Evolutionary conservation across 2,113 vertebrate species (phyloP), one percentile per base, ranked within the genome.

Genomic region (Choloepus hoffmanni): DNA sequence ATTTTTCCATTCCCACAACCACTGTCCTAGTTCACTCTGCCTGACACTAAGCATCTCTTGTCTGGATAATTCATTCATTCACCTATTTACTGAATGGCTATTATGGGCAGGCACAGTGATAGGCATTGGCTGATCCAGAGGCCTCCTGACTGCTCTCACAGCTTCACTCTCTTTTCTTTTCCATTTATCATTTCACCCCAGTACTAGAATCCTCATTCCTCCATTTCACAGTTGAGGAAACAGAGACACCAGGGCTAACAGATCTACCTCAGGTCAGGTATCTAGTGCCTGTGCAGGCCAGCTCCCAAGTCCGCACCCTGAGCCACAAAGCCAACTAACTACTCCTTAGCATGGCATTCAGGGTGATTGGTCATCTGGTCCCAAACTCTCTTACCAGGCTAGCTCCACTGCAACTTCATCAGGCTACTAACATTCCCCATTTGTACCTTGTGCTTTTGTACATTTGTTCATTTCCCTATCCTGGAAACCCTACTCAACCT

Each of bases 271-370:
- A 45, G 53, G 36, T 36, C 53, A 40, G 33, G 23, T 9, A 43
- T 73, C 48, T 63, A 2, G 58, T 45, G 10, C 0, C 0, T 3
- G 0, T 10, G 23, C 48, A 48, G 36, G 12, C 50, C 1, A 11
- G 19, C 24, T 55, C 40, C 58, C 30, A 48, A 45, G 45, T 21
- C 63, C 36, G 5, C 0, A 9, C 24, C 84, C 78, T 5, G 58
- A 24, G 19, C 28, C 14, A 1, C 18, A 3, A 8, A 53, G 58
- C 18, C 67, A 21, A 13, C 23, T 15, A 12, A 65, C 36, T 33
- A 13, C 19, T 48, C 16, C 28, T 50, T 4, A 58, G 26, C 11
- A 2, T 5, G 8, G 3, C 60, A 82, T 8, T n/a, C 53, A 63
- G 28, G 50, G 48, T 45, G 40, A 87, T 9, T 2, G 62, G 18